phyloP scores from a whole-genome alignment of 2,113 vertebrate species.

The Mormyrus iriodes region DNA sequence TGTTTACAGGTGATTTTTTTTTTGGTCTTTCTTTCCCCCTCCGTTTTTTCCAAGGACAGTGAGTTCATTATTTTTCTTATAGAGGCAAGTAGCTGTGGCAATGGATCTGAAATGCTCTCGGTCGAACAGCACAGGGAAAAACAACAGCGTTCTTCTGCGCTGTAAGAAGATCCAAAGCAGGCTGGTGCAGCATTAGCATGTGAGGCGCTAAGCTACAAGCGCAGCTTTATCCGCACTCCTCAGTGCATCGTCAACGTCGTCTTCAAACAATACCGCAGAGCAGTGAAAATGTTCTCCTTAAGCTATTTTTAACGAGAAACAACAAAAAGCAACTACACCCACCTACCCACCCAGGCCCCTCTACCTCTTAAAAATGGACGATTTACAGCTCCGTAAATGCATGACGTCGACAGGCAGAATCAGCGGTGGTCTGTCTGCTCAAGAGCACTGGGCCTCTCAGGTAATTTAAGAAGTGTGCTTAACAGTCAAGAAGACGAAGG shows the following conservation, averaged over 20 bases:
- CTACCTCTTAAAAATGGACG: not conserved
- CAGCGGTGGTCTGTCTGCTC: not conserved
- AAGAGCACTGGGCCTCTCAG: not conserved
- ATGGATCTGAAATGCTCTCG: not conserved
- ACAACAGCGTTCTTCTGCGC: not conserved
- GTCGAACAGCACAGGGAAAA: not conserved
- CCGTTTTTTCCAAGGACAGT: not conserved
- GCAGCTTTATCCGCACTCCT: constrained; percentile 1
- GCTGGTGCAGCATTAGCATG: not conserved
- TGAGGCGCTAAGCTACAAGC: not conserved
- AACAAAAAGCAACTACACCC: not conserved
- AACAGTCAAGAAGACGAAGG: not conserved
- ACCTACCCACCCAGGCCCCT: not conserved
- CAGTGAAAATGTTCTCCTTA: constrained; percentile 24
- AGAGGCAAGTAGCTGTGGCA: not conserved
- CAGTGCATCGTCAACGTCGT: constrained; percentile 36
- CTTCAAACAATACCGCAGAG: constrained; percentile 37
- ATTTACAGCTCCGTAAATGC: not conserved
- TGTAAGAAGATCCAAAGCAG: not conserved
- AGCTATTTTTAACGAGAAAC: not conserved
- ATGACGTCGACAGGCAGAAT: not conserved
- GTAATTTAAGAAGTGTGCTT: constrained; percentile 3
- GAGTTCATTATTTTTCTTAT: constrained; percentile 17
- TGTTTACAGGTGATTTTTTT: constrained; percentile 31
- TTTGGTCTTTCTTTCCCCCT: not conserved